Conservation (phyloP, 2,888 invertebrate species). For the Melanostoma mellinum region DNA sequence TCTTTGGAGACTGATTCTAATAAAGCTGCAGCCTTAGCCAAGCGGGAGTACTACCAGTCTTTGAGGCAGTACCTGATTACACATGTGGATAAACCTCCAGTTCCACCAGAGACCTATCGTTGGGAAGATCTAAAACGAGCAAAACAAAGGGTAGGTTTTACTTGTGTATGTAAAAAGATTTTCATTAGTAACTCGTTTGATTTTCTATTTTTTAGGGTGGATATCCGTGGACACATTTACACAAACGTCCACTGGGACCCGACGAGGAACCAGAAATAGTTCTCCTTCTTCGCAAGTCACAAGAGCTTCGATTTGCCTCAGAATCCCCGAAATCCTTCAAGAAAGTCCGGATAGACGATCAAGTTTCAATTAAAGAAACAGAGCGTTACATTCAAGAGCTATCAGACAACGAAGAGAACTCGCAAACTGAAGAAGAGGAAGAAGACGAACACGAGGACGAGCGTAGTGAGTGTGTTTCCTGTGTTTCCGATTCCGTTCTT, state of each 20-base stretch:
- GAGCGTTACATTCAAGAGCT: conserved; percentile 81
- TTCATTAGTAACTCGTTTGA: background rate
- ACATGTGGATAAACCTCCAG: conserved; percentile 83
- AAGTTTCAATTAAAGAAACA: conserved; percentile 81
- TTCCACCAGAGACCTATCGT: conserved; percentile 90
- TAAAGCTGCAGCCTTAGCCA: conserved; percentile 78
- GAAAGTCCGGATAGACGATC: conserved; percentile 82
- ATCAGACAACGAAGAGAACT: conserved; percentile 78
- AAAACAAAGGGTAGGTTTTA: conserved; percentile 83
- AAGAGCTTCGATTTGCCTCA: conserved; percentile 79
- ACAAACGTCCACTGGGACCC: conserved; percentile 85
- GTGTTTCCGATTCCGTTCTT: conserved; percentile 80
- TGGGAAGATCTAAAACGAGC: conserved; percentile 91
- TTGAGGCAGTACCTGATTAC: conserved; percentile 80
- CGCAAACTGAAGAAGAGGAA: conserved; percentile 73
- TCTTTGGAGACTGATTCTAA: conserved; percentile 77
- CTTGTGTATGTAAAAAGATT: background rate
- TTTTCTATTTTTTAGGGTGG: conserved; percentile 83
- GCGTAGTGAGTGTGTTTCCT: conserved; percentile 80
- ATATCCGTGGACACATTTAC: conserved; percentile 91
- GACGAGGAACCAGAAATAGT: conserved; percentile 82
- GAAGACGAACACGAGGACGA: conserved; percentile 76
- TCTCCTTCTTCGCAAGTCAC: conserved; percentile 80
- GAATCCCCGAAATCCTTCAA: conserved; percentile 82
- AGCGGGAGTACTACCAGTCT: conserved; percentile 80